phyloP scores from a whole-genome alignment of 2,113 vertebrate genomes.

The Actinemys pallida region DNA sequence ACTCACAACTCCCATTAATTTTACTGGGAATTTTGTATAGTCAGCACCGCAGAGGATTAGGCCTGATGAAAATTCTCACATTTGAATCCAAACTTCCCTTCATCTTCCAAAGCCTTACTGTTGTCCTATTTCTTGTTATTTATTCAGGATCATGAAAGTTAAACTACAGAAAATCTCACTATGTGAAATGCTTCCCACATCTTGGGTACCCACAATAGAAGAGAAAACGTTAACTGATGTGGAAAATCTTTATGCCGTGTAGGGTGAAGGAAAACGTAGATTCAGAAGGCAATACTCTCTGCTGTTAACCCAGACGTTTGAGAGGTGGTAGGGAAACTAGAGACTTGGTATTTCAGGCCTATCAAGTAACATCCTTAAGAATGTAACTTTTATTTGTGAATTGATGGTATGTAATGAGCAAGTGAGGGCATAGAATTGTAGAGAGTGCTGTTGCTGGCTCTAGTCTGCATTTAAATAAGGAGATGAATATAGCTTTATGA shows the following conservation, averaged over 20 bases:
- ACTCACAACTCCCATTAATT: neutral
- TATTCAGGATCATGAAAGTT: neutral
- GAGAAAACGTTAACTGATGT: neutral
- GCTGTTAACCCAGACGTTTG: fast-evolving
- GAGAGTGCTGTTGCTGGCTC: neutral
- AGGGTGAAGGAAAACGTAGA: fast-evolving
- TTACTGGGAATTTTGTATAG: neutral
- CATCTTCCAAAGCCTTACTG: neutral
- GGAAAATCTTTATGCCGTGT: neutral
- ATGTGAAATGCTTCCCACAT: neutral
- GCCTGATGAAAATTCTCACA: neutral
- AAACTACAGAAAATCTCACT: neutral
- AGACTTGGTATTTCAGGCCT: neutral
- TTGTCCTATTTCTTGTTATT: neutral
- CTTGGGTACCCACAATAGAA: neutral
- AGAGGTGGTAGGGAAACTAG: neutral
- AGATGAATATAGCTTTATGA: neutral
- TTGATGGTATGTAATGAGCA: neutral
- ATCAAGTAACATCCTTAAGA: neutral
- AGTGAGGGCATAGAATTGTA: neutral
- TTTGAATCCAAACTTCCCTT: neutral
- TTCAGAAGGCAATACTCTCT: neutral
- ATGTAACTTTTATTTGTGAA: neutral
- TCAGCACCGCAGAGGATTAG: neutral
- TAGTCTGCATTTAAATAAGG: neutral